phyloP scores from a whole-genome alignment of 2,888 invertebrate genomes.

The Dynastes tityus region DNA sequence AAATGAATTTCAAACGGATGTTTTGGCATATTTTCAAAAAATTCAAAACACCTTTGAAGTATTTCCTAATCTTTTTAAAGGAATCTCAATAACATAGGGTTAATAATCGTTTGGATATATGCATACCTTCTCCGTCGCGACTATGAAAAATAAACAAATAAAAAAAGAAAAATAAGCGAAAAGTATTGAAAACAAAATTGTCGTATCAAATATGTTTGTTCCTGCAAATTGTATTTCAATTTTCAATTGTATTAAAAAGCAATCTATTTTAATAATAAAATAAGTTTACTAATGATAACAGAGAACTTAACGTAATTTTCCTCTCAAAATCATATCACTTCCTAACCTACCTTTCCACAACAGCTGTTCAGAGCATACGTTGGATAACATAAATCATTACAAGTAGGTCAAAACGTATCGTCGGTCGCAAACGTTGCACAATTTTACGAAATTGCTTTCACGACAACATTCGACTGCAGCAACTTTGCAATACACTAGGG shows the following conservation, averaged over 20 bases:
- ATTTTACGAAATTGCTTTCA: background rate
- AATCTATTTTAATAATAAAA: too few relatives aligned
- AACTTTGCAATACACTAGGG: background rate
- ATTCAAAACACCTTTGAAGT: background rate
- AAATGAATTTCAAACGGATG: background rate
- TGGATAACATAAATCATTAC: background rate
- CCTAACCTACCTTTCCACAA: too few relatives aligned
- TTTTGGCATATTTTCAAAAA: background rate
- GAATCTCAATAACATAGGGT: background rate
- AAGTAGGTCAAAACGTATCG: background rate
- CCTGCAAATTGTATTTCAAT: too few relatives aligned
- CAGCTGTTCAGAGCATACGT: background rate
- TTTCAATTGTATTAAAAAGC: too few relatives aligned
- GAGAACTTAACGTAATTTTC: too few relatives aligned
- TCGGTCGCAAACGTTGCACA: background rate
- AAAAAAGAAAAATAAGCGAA: too few relatives aligned
- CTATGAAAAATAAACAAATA: too few relatives aligned
- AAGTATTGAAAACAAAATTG: too few relatives aligned
- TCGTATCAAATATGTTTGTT: too few relatives aligned
- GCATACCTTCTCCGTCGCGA: too few relatives aligned
- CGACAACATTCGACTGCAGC: background rate
- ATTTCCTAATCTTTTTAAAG: background rate
- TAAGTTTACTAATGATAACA: too few relatives aligned
- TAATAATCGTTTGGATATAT: background rate
- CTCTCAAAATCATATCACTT: too few relatives aligned